Conservation (phyloP, 2,113 vertebrate genomes). For the Silurus asotus region DNA sequence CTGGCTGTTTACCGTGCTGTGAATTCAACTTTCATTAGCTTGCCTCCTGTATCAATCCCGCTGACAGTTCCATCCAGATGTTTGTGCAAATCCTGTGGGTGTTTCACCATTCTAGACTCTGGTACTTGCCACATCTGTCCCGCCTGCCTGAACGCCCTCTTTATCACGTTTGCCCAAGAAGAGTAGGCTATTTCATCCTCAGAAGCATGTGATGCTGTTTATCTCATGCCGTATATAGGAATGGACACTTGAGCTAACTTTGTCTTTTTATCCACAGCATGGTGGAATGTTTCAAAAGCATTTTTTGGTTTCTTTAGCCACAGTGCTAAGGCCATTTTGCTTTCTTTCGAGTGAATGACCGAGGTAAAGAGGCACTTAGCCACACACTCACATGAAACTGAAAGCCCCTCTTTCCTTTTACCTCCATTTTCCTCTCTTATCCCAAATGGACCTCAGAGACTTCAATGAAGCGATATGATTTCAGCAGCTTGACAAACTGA, state of each 20-base stretch:
- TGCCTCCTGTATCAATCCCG: constrained; percentile 65
- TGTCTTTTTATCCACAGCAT: constrained; percentile 42
- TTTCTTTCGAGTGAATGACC: constrained; percentile 61
- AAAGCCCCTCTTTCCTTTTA: constrained; percentile 40
- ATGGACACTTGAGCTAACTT: constrained; percentile 18
- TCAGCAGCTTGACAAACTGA: constrained; percentile 54
- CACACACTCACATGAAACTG: constrained; percentile 55
- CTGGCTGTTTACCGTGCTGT: constrained; percentile 63
- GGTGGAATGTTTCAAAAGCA: constrained; percentile 29
- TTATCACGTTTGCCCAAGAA: constrained; percentile 66
- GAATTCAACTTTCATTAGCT: constrained; percentile 73
- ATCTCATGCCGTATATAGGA: constrained; percentile 54
- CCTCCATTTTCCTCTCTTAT: constrained; percentile 58
- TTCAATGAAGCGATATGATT: constrained; percentile 59
- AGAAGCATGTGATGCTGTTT: constrained; percentile 25
- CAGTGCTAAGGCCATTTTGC: constrained; percentile 62
- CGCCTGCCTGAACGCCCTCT: constrained; percentile 65
- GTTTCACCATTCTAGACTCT: constrained; percentile 60
- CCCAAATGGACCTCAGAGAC: constrained; percentile 67
- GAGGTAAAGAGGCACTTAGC: constrained; percentile 75
- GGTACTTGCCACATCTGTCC: constrained; percentile 73
- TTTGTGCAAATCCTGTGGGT: constrained; percentile 65
- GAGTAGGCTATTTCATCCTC: constrained; percentile 59
- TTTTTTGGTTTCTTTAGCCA: constrained; percentile 54
- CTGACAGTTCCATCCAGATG: constrained; percentile 74